Evolutionary conservation across 2,113 vertebrate genomes (phyloP).

Genomic region (Triplophysa tibetana): DNA sequence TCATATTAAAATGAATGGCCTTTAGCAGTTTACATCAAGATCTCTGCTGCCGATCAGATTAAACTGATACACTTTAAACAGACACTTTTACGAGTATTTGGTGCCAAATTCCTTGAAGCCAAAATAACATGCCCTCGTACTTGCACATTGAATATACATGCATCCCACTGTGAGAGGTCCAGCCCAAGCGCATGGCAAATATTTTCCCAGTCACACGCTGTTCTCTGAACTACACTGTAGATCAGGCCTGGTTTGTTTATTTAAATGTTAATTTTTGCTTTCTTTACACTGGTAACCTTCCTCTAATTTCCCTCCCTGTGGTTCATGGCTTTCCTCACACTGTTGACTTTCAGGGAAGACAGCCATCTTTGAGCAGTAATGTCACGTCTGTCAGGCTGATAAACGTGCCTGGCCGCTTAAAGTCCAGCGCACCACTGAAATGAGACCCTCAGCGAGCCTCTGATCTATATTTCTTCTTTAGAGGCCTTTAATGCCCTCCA

Average conservation of each 20-base stretch:
- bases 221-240: slow-evolving; percentile 52
- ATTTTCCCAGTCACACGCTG: slow-evolving; percentile 56
- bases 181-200: slow-evolving; percentile 55
- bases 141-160: slow-evolving; percentile 23
- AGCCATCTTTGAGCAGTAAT: slow-evolving; percentile 14
- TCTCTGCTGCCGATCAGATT: slow-evolving; percentile 19
- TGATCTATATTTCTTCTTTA: slow-evolving; percentile 48
- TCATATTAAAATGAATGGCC: background rate
- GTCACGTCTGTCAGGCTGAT: slow-evolving; percentile 50
- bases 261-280: slow-evolving; percentile 58
- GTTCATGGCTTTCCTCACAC: slow-evolving; percentile 42
- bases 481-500: slow-evolving; percentile 41
- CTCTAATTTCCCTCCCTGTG: slow-evolving; percentile 49
- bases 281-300: slow-evolving; percentile 53
- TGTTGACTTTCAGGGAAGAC: slow-evolving; percentile 43
- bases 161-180: slow-evolving; percentile 47
- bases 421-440: slow-evolving; percentile 25
- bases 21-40: background rate
- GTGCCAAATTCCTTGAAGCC: slow-evolving; percentile 53
- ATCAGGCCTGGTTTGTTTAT: slow-evolving; percentile 55
- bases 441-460: slow-evolving; percentile 29
- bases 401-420: slow-evolving; percentile 27
- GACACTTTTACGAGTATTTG: background rate
- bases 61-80: background rate
- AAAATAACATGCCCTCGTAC: slow-evolving; percentile 34